These are phyloP conservation scores for Teleogryllus oceanicus DNA, from an alignment of 2,888 invertebrate genomes.

Conservation along the genomic window DNA sequence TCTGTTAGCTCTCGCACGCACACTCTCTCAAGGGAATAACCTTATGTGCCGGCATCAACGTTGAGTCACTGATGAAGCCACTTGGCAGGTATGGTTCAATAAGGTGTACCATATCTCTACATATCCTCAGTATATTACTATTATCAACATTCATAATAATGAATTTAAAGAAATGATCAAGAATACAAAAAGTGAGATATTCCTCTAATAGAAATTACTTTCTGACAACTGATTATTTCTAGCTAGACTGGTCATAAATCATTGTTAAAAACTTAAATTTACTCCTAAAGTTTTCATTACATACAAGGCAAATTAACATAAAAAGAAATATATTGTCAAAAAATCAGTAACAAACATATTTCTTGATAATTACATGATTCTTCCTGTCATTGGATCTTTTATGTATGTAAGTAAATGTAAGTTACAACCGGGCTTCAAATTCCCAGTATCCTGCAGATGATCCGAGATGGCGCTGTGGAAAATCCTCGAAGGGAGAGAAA, in stretches of 20 bases:
- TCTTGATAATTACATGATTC: neutral
- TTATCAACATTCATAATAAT: no score
- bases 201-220: no score
- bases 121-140: no score
- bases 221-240: no score
- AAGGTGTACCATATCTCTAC: neutral
- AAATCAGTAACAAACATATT: no score
- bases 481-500: slow-evolving; percentile 42
- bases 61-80: neutral
- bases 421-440: slow-evolving; percentile 34
- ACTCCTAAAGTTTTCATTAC: no score
- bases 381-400: slow-evolving; percentile 2
- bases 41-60: slow-evolving; percentile 2
- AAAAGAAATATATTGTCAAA: no score
- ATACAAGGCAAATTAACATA: no score
- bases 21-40: slow-evolving; percentile 44
- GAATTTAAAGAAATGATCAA: no score
- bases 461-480: slow-evolving; percentile 39
- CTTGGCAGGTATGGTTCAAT: neutral
- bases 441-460: slow-evolving; percentile 35
- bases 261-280: no score
- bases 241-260: no score
- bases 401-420: slow-evolving; percentile 9
- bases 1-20: slow-evolving; percentile 51
- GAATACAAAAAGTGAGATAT: no score